These are phyloP conservation scores for Argynnis bischoffii DNA, from an alignment of 2,888 invertebrate genomes.

Conservation along the genomic window DNA sequence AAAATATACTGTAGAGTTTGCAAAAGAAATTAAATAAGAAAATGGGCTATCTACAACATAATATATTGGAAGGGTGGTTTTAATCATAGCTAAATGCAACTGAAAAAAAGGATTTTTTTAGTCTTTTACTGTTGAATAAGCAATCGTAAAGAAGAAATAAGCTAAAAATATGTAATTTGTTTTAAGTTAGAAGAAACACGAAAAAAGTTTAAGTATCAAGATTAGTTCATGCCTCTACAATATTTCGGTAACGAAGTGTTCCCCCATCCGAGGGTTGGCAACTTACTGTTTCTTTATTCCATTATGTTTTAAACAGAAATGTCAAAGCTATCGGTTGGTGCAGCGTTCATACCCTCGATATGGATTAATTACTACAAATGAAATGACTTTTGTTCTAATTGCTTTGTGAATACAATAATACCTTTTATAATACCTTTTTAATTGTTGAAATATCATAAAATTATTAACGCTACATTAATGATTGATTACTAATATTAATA, in stretches of 20 bases:
- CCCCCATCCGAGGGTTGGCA: slow-evolving; percentile 68
- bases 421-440: too few species aligned
- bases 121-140: too few species aligned
- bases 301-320: slow-evolving; percentile 80
- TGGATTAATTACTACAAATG: slow-evolving; percentile 33
- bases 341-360: slow-evolving; percentile 44
- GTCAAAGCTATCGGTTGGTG: slow-evolving; percentile 75
- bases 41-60: not conserved
- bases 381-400: slow-evolving; percentile 13
- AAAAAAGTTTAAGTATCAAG: slow-evolving; percentile 19
- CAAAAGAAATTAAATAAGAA: not conserved
- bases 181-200: too few species aligned
- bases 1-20: not conserved
- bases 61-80: not conserved
- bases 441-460: too few species aligned
- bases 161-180: not conserved
- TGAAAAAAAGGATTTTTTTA: too few species aligned
- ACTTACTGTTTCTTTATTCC: slow-evolving; percentile 81
- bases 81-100: not conserved
- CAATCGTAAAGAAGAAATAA: too few species aligned
- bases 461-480: too few species aligned
- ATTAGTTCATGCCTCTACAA: slow-evolving; percentile 32
- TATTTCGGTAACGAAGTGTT: slow-evolving; percentile 65
- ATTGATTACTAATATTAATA: too few species aligned
- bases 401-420: not conserved